Evolutionary conservation across 2,888 invertebrate species (phyloP).

Genomic region (Drosophila vallismaia): DNA sequence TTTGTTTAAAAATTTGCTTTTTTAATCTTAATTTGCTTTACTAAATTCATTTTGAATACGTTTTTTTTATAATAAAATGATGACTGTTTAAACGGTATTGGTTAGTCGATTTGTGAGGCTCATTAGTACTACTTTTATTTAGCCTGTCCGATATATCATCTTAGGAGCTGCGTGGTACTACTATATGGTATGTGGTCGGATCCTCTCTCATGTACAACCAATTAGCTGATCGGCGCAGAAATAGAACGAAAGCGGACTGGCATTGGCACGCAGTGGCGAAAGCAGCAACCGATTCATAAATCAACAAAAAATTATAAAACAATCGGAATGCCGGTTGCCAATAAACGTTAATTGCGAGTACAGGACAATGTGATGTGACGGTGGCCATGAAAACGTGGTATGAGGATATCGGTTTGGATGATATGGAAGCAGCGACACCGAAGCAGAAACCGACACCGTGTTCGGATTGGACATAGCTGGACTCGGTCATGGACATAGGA

Average conservation of each 20-base stretch:
- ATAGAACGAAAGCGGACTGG: constrained; percentile 14
- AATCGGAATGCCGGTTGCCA: constrained; percentile 55
- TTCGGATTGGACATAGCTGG: constrained; percentile 15
- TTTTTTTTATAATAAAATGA: neutral
- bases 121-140: neutral
- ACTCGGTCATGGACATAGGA: constrained; percentile 17
- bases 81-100: constrained; percentile 5
- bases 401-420: constrained; percentile 34
- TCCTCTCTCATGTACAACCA: constrained; percentile 48
- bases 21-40: too few species aligned
- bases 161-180: constrained; percentile 43
- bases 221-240: constrained; percentile 62
- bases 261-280: constrained; percentile 18
- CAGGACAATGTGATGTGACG: constrained; percentile 46
- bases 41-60: neutral
- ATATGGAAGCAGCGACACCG: constrained; percentile 35
- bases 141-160: constrained; percentile 19
- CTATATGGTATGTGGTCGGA: constrained; percentile 12
- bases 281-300: constrained; percentile 51
- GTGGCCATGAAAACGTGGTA: constrained; percentile 24
- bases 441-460: constrained; percentile 27
- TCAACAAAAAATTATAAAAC: constrained; percentile 63
- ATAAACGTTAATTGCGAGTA: constrained; percentile 67
- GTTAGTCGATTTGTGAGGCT: neutral
- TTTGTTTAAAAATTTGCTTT: too few species aligned